These are phyloP conservation scores for Pycnomerus fuliginosus DNA, from an alignment of 2,888 invertebrate genomes.

Conservation along the genomic window DNA sequence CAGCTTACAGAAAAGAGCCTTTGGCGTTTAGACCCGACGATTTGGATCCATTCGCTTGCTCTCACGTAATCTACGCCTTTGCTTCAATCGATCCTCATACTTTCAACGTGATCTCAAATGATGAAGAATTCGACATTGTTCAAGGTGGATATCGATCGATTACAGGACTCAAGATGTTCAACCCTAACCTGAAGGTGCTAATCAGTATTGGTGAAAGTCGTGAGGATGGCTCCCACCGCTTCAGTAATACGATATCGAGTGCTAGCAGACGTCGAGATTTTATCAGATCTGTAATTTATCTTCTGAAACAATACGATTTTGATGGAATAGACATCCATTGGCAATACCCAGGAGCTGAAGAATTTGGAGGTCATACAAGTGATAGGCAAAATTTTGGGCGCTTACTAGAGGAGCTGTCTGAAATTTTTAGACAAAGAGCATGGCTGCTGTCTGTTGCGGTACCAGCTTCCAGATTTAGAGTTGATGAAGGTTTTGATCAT, in stretches of 20 bases:
- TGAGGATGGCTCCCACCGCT: constrained; percentile 62
- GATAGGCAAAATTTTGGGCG: constrained; percentile 52
- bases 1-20: constrained; percentile 67
- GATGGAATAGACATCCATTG: constrained; percentile 83
- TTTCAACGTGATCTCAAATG: constrained; percentile 62
- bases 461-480: constrained; percentile 61
- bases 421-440: constrained; percentile 58
- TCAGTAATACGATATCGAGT: constrained; percentile 63
- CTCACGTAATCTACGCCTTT: constrained; percentile 73
- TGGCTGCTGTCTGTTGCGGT: constrained; percentile 61
- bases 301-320: constrained; percentile 68
- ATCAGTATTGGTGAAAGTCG: constrained; percentile 72
- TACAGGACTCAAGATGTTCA: constrained; percentile 65
- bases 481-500: constrained; percentile 68
- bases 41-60: constrained; percentile 67
- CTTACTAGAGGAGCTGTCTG: constrained; percentile 61
- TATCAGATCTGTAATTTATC: constrained; percentile 63
- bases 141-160: constrained; percentile 77
- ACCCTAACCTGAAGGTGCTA: constrained; percentile 68
- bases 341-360: constrained; percentile 66
- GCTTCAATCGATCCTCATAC: constrained; percentile 69
- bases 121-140: constrained; percentile 70
- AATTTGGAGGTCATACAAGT: constrained; percentile 50
- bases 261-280: constrained; percentile 59
- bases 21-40: constrained; percentile 65